phyloP scores from a whole-genome alignment of 2,888 invertebrate species.

The Pterobdella sp. region DNA sequence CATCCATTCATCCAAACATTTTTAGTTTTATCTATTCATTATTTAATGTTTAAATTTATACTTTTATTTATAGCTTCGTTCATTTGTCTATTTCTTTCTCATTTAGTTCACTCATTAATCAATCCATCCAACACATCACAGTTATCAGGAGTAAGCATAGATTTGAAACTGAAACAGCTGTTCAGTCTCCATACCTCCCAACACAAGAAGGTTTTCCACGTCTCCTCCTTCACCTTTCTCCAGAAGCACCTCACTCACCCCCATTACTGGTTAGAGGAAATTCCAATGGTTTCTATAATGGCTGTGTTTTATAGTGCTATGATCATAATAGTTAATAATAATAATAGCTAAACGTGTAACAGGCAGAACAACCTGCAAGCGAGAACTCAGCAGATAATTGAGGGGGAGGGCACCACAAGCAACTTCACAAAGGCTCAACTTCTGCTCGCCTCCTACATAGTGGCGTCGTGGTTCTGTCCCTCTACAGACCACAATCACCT shows the following conservation, averaged over 20 bases:
- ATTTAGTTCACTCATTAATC: neutral
- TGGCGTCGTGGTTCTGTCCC: conserved; percentile 18
- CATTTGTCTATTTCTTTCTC: no score
- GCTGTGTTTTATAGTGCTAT: no score
- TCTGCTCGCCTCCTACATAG: conserved; percentile 4
- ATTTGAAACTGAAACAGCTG: neutral
- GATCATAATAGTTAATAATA: no score
- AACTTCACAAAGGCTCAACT: conserved; percentile 25
- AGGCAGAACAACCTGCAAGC: conserved; percentile 24
- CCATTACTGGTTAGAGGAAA: conserved; percentile 9
- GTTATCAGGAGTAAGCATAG: neutral
- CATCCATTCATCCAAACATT: no score
- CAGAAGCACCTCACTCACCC: conserved; percentile 10
- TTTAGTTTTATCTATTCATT: no score
- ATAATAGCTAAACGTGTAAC: neutral
- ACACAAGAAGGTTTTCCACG: neutral
- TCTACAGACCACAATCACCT: conserved; percentile 5
- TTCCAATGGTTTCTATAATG: no score
- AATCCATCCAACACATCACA: neutral
- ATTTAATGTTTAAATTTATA: no score
- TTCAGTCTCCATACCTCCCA: neutral
- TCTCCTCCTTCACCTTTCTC: conserved; percentile 6
- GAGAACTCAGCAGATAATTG: neutral
- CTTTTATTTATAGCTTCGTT: no score
- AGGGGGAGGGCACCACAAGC: conserved; percentile 15